Evolutionary conservation across 2,797 vertebrate genomes (phyloP).

Genomic region (Eutrigla gurnardus): DNA sequence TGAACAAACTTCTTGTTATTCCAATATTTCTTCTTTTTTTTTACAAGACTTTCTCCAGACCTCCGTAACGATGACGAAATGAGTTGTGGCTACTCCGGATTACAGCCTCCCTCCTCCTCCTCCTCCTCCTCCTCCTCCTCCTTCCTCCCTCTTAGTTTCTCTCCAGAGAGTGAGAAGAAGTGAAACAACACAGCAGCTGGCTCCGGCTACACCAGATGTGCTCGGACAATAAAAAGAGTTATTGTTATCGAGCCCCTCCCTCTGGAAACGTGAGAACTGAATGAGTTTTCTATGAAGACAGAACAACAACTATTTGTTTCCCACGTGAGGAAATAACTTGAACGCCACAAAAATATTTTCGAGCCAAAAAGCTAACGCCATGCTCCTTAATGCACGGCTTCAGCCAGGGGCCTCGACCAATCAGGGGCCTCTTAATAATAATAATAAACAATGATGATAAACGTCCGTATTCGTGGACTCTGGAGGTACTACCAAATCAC

Average conservation of each 20-base stretch:
- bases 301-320: neutral
- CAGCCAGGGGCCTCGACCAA: no score
- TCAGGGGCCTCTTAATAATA: no score
- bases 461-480: no score
- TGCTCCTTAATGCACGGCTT: no score
- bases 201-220: conserved; percentile 70
- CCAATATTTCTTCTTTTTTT: conserved; percentile 1
- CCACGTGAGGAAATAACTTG: neutral
- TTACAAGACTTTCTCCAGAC: conserved; percentile 35
- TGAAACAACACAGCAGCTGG: conserved; percentile 55
- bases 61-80: conserved; percentile 8
- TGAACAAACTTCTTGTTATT: conserved; percentile 11
- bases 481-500: no score
- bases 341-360: no score
- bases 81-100: conserved; percentile 11
- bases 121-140: conserved; percentile 8
- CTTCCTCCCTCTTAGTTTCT: conserved; percentile 35
- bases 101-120: conserved; percentile 6
- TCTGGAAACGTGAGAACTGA: conserved; percentile 33
- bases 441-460: no score
- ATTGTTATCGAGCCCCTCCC: conserved; percentile 57
- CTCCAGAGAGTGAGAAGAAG: conserved; percentile 47
- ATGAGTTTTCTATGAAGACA: conserved; percentile 19
- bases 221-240: conserved; percentile 59
- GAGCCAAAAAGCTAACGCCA: no score